Base-by-base conservation (phyloP, 2,797 vertebrate species). In the Thripadectes ignobilis region DNA sequence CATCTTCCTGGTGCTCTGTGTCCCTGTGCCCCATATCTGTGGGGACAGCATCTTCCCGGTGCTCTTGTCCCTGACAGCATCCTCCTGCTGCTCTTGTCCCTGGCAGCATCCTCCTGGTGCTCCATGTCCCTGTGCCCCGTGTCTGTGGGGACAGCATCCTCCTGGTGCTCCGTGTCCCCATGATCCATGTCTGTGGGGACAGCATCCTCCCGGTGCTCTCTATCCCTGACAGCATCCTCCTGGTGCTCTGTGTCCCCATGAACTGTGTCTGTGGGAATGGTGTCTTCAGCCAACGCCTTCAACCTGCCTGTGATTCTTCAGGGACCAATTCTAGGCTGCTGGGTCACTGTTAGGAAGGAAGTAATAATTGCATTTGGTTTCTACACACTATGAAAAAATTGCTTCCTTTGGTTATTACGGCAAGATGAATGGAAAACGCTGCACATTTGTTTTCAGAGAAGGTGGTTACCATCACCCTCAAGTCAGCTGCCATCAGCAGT, bases 341-440 rank as follows among this genome's bases (percentile, higher is more conserved):
- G 7, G 20, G 54, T n/a, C 78, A 21, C 52, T 29, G 14, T 23
- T 23, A 41, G 76, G 75, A 85, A 87, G 52, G 84, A 80, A 76
- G 62, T 13, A 34, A 59, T 69, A 36, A 46, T 8, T 24, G 43
- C n/a, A 6, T 65, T 91, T 11, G 8, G 61, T 52, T 79, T 76
- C 34, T 65, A 43, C 52, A n/a, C 8, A 3, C 13, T 46, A 8
- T 20, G 34, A 45, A 88, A 74, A 58, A 55, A 6, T 16, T 16
- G 62, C 36, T 86, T 94, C 88, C 68, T 83, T 77, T 62, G 46
- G 41, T 77, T 71, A 52, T 24, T 54, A 52, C 55, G 62, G 39
- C 58, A 69, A 63, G 73, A 58, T 41, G 41, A 59, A 59, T 39
- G 49, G 61, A 29, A 85, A 88, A 62, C 4, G 20, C 22, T 65